Evolutionary conservation across 2,888 invertebrate species (phyloP).

Genomic region (Tineola bisselliella): DNA sequence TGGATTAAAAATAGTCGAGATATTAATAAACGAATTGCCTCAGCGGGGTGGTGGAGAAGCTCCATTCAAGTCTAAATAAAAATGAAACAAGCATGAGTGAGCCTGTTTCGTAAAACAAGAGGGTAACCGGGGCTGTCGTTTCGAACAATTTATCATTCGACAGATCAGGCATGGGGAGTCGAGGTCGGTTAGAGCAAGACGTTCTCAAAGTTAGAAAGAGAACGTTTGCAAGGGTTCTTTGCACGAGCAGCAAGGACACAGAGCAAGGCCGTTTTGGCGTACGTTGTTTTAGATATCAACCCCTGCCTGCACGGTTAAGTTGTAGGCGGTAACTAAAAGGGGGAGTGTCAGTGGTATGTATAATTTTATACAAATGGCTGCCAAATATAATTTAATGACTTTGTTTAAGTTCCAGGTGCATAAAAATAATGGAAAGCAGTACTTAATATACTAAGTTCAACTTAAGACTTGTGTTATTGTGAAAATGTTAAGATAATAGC

Average conservation of each 20-base stretch:
- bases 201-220: slow-evolving; percentile 31
- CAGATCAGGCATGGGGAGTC: slow-evolving; percentile 38
- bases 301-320: neutral
- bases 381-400: neutral
- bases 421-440: too few species aligned
- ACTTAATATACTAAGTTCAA: too few species aligned
- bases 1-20: slow-evolving; percentile 31
- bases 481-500: too few species aligned
- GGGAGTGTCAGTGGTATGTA: neutral
- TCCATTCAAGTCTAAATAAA: slow-evolving; percentile 50
- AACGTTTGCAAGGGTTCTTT: slow-evolving; percentile 30
- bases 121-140: slow-evolving; percentile 40
- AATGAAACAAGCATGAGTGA: slow-evolving; percentile 37
- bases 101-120: slow-evolving; percentile 38
- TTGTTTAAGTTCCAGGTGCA: too few species aligned
- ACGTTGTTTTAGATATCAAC: neutral
- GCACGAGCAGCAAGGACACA: slow-evolving; percentile 50
- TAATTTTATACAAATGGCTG: neutral
- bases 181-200: slow-evolving; percentile 29
- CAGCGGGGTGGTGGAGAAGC: slow-evolving; percentile 25
- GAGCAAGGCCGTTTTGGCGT: slow-evolving; percentile 45
- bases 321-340: neutral
- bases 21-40: slow-evolving; percentile 45
- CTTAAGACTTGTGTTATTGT: too few species aligned
- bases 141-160: slow-evolving; percentile 50